Conservation (phyloP, 2,797 vertebrate species). For the Telmatherina bonti region DNA sequence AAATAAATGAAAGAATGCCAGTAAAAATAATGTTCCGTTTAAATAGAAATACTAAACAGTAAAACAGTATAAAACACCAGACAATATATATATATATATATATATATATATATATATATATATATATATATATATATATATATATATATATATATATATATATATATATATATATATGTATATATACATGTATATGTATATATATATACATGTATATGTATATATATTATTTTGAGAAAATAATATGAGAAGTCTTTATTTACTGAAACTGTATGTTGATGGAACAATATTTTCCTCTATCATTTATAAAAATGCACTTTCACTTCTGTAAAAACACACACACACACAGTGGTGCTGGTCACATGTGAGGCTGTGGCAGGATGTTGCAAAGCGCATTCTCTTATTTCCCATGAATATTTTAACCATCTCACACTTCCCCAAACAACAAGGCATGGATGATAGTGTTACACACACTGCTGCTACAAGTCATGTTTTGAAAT, state of each 20-base stretch:
- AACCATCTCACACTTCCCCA: constrained; percentile 56
- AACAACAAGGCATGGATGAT: constrained; percentile 40
- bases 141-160: too few species aligned
- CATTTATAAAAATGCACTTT: not conserved
- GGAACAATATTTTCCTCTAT: not conserved
- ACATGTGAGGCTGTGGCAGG: constrained; percentile 50
- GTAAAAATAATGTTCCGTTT: too few species aligned
- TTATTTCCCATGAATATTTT: constrained; percentile 76
- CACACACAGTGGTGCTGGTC: constrained; percentile 15
- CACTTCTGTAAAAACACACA: constrained; percentile 8
- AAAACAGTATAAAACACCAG: too few species aligned
- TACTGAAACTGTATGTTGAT: not conserved
- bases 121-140: too few species aligned
- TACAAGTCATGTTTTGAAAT: constrained; percentile 12
- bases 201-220: too few species aligned
- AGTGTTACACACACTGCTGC: constrained; percentile 46
- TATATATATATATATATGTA: too few species aligned
- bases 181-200: too few species aligned
- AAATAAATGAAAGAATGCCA: too few species aligned
- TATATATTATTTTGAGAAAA: too few species aligned
- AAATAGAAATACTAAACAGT: too few species aligned
- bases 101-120: too few species aligned
- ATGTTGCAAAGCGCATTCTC: constrained; percentile 42
- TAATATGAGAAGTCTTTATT: not conserved
- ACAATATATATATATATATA: too few species aligned